Percentiles rank a stretch among this genome's conserved stretches.
phyloP scores from a whole-genome alignment of 2,797 vertebrate genomes.

The Chloroceryle amazona region DNA sequence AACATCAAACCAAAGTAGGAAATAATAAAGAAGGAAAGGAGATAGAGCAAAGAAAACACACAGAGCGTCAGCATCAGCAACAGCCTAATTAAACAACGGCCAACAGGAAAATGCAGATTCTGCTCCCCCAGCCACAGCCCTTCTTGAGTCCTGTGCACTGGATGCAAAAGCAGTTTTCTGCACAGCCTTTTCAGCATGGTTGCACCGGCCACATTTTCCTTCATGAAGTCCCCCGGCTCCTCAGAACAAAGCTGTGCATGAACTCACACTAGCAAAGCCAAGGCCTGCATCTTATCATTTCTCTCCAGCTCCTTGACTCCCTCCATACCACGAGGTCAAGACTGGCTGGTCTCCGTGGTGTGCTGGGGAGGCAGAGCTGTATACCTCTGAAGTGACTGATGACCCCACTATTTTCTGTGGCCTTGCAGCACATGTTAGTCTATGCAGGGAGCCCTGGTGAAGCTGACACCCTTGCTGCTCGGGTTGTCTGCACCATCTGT shows the following conservation, averaged over 20 bases:
- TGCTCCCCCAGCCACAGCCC: background rate
- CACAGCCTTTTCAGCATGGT: background rate
- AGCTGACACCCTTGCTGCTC: background rate
- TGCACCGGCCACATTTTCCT: background rate
- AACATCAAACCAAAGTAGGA: conserved; percentile 83
- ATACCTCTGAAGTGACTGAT: background rate
- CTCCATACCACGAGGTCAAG: background rate
- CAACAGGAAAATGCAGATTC: conserved; percentile 17
- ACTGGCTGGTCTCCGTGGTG: background rate
- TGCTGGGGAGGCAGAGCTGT: background rate
- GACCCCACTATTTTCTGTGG: background rate
- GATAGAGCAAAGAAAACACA: conserved; percentile 52
- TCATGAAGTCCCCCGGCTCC: background rate
- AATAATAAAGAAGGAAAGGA: conserved; percentile 77
- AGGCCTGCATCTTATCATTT: background rate
- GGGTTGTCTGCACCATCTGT: background rate
- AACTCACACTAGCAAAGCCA: background rate
- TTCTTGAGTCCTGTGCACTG: background rate
- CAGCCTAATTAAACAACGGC: conserved; percentile 60
- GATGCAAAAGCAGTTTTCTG: background rate
- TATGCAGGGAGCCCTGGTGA: background rate
- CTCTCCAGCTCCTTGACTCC: background rate
- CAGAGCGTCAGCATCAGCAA: conserved; percentile 41
- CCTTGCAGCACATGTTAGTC: background rate
- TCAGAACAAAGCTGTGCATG: background rate